Evolutionary conservation across 2,797 vertebrate species (phyloP).

Genomic region (Mus minutoides): DNA sequence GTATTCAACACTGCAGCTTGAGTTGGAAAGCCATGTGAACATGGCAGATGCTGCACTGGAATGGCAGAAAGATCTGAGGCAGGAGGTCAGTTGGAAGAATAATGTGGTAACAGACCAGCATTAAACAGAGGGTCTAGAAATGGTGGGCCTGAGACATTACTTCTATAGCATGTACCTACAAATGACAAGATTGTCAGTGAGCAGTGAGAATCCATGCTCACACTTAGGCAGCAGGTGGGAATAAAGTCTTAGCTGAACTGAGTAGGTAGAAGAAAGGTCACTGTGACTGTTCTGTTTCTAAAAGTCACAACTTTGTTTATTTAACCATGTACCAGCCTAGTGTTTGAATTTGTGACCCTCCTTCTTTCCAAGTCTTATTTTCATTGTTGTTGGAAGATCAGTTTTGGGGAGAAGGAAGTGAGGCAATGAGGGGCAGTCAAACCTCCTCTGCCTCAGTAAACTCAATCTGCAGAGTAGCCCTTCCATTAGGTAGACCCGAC

Average conservation of each 20-base stretch:
- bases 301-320: slow-evolving; percentile 13
- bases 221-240: not conserved
- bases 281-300: not conserved
- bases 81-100: not conserved
- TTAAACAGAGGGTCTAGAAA: not conserved
- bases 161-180: not conserved
- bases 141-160: not conserved
- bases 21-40: slow-evolving; percentile 5
- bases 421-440: not conserved
- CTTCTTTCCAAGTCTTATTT: not conserved
- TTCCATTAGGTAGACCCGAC: not conserved
- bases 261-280: not conserved
- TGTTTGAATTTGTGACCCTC: slow-evolving; percentile 9
- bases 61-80: not conserved
- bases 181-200: not conserved
- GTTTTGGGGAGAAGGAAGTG: slow-evolving; percentile 45
- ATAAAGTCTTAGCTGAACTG: slow-evolving; percentile 14
- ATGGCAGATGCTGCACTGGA: not conserved
- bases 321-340: slow-evolving; percentile 2
- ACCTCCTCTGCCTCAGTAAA: not conserved
- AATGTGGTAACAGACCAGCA: not conserved
- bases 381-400: not conserved
- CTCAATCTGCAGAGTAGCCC: not conserved
- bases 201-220: not conserved
- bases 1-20: not conserved